Base-by-base conservation (phyloP, 2,888 invertebrate species). In the Coecobrya sp. region DNA sequence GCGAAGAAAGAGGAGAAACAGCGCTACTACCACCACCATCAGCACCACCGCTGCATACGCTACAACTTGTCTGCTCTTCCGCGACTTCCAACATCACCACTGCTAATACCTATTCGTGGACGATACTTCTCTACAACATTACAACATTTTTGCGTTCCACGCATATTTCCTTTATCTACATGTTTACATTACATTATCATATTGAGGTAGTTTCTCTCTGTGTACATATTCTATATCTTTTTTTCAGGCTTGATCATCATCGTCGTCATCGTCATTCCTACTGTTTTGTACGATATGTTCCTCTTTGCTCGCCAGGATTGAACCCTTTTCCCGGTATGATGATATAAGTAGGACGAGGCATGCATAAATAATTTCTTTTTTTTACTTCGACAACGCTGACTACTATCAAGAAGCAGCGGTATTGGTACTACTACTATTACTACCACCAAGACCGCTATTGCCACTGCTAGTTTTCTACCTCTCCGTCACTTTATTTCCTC, bases 331-430 rank as follows among this genome's bases (percentile, higher is more conserved):
- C 5, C 30, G 19, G 30, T 85, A 84, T 89, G 89, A 84, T 73
- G 89, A n/a, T 91, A 86, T 76, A 92, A 87, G 91, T 92, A 92
- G 87, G 91, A 92, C 91, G 73, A 82, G 84, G 87, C 91, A 92
- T 92, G 91, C 91, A 92, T 92, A 92, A 92, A 92, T 92, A 92
- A 92, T 92, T 92, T 92, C 84, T 16, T 73, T 52, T 82, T 85
- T 85, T 85, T 25, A 59, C 27, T 49, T 84, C 52, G 16, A 84
- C 55, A 55, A 59, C 79, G 22, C 25, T 19, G 19, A 62, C 22
- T 55, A 36, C 76, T 79, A 79, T 49, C 79, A 79, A 79, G 30
- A 79, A 79, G 49, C 16, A 73, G 8, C n/a, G 22, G 1, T 30
- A 16, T 36, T 70, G 70, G 4, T 65, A 1, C 27, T 27, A 1